phyloP scores from a whole-genome alignment of 2,888 invertebrate species.

The Drosophila recens region DNA sequence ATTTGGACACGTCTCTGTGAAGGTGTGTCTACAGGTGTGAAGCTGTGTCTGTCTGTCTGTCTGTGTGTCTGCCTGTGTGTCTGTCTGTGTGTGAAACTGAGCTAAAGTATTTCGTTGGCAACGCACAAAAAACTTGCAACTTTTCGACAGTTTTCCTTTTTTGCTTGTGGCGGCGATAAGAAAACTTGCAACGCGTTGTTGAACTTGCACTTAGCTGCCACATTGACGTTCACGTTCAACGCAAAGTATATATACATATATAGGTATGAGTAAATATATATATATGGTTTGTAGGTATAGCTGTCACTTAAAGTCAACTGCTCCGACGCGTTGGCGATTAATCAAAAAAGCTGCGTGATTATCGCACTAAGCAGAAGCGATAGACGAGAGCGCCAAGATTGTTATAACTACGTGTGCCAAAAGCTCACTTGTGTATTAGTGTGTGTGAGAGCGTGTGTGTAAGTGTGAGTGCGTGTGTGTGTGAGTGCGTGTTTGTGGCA shows the following conservation, averaged over 20 bases:
- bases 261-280: constrained; percentile 8
- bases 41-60: constrained; percentile 15
- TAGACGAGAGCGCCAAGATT: constrained; percentile 37
- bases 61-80: constrained; percentile 3
- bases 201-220: constrained; percentile 73
- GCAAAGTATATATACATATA: constrained; percentile 7
- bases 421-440: background rate
- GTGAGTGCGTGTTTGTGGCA: constrained; percentile 28
- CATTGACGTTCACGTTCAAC: constrained; percentile 43
- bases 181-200: constrained; percentile 69
- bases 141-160: constrained; percentile 40
- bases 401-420: constrained; percentile 37
- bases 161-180: constrained; percentile 59
- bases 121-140: constrained; percentile 58
- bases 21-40: constrained; percentile 18
- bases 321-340: constrained; percentile 76
- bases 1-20: constrained; percentile 62
- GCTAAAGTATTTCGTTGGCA: constrained; percentile 26
- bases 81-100: constrained; percentile 8
- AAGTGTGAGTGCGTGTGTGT: constrained; percentile 1
- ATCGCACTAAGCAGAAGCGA: constrained; percentile 53
- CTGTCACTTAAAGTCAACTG: constrained; percentile 58
- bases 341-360: constrained; percentile 83
- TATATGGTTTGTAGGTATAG: constrained; percentile 6
- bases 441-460: constrained; percentile 15